phyloP scores from a whole-genome alignment of 2,888 invertebrate genomes.

The Petrolisthes cinctipes region DNA sequence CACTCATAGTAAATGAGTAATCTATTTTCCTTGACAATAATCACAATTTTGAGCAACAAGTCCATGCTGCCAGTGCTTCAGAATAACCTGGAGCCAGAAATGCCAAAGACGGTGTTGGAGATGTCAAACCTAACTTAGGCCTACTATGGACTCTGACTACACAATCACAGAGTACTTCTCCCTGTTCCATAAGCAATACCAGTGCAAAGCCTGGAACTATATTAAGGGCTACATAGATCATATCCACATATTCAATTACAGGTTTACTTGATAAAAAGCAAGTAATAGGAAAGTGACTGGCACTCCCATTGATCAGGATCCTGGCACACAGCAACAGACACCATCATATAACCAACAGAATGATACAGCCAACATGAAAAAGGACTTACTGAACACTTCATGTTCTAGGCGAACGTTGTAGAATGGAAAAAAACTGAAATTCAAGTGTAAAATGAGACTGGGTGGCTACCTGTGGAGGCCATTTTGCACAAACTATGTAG shows the following conservation, averaged over 20 bases:
- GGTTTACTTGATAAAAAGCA: background rate
- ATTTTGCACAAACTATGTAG: conserved; percentile 32
- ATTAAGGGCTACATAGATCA: background rate
- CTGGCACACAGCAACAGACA: background rate
- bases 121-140: no score
- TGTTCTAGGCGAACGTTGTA: background rate
- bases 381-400: background rate
- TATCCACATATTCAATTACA: background rate
- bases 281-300: background rate
- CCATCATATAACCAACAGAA: background rate
- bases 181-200: no score
- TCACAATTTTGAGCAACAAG: no score
- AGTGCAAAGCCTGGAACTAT: no score
- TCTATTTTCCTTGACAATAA: no score
- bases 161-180: no score
- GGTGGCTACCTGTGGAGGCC: conserved; percentile 22
- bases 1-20: no score
- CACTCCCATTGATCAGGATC: background rate
- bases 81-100: no score
- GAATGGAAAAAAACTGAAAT: background rate
- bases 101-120: no score
- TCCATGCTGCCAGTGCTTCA: no score
- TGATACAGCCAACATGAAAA: background rate
- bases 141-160: no score
- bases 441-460: background rate